Percentiles rank a stretch among this genome's conserved stretches.
Evolutionary conservation across 1,140 invertebrate genomes (phyloP).

Genomic region (Acromyrmex echinatior): DNA sequence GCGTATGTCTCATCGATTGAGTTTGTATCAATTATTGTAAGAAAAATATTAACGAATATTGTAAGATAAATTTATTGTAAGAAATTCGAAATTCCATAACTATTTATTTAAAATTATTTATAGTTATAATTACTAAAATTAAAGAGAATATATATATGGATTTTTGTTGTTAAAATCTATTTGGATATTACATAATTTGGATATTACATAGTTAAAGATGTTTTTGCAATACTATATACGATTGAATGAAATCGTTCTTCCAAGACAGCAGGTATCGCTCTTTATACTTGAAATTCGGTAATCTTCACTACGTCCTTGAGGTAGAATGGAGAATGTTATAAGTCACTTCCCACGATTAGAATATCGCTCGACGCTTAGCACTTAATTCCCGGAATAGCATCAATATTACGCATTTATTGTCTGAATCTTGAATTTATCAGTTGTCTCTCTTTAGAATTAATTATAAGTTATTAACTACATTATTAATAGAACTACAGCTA

Average conservation of each 20-base stretch:
- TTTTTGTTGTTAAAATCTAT: not conserved
- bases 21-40: not conserved
- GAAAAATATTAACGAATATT: not conserved
- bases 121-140: not conserved
- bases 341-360: constrained; percentile 18
- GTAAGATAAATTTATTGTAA: not conserved
- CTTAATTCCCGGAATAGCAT: not conserved
- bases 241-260: not conserved
- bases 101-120: not conserved
- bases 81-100: not conserved
- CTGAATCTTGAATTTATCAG: not conserved
- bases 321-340: constrained; percentile 13
- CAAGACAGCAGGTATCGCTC: not conserved
- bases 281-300: constrained; percentile 25
- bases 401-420: not conserved
- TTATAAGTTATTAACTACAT: not conserved
- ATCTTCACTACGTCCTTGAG: not conserved
- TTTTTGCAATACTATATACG: not conserved
- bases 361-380: not conserved
- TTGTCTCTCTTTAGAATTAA: not conserved
- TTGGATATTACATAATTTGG: not conserved
- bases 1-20: not conserved
- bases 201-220: not conserved
- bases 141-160: not conserved
- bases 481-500: not conserved